Conservation (phyloP, 2,888 invertebrate species). For the Callyntrura guangdongensis region DNA sequence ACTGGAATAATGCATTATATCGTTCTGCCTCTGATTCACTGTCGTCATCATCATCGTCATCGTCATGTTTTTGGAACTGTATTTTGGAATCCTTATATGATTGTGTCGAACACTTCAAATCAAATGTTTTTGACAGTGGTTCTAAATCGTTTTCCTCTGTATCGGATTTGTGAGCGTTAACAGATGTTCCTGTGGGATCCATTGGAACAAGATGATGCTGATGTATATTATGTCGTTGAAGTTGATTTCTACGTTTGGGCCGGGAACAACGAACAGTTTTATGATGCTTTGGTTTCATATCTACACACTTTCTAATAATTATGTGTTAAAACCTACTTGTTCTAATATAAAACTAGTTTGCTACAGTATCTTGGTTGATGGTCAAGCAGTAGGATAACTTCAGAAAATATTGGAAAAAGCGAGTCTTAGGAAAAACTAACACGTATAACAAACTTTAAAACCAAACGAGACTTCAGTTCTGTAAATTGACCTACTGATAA, state of each 20-base stretch:
- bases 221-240: neutral
- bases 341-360: no score
- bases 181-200: neutral
- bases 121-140: neutral
- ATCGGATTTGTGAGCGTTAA: neutral
- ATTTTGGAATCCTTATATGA: no score
- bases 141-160: neutral
- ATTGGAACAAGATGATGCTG: neutral
- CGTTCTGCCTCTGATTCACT: neutral
- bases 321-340: no score
- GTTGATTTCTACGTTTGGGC: neutral
- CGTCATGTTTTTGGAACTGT: neutral
- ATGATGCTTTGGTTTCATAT: slow-evolving; percentile 51
- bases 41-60: slow-evolving; percentile 13
- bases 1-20: neutral
- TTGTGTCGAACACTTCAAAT: neutral
- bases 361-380: no score
- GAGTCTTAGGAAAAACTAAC: no score
- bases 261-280: slow-evolving; percentile 8
- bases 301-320: neutral
- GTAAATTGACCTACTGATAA: no score
- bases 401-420: no score
- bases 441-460: no score
- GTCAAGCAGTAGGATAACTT: no score
- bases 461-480: no score